Evolutionary conservation across 2,888 invertebrate genomes (phyloP).

Genomic region (Trichopoda pennipes): DNA sequence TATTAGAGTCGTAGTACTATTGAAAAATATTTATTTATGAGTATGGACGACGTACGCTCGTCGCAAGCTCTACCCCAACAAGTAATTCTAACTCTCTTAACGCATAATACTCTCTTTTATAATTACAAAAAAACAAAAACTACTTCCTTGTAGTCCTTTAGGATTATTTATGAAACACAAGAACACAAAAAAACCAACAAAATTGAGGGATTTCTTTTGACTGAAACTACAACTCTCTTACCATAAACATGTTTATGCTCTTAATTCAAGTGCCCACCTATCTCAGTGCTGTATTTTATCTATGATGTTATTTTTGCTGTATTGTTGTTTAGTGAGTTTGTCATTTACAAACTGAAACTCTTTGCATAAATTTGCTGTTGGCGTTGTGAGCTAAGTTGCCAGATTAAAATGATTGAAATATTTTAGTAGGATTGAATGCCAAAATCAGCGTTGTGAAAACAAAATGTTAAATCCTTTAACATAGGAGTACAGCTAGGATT

Average conservation of each 20-base stretch:
- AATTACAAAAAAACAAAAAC: not conserved
- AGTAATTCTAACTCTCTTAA: slow-evolving; percentile 6
- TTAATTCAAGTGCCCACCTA: slow-evolving; percentile 48
- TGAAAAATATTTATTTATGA: slow-evolving; percentile 31
- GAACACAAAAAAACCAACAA: not conserved
- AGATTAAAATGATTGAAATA: too few relatives aligned
- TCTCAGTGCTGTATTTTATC: slow-evolving; percentile 3
- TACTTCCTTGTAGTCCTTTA: slow-evolving; percentile 57
- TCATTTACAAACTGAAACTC: slow-evolving; percentile 25
- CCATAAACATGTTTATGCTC: slow-evolving; percentile 42
- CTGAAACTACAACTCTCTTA: slow-evolving; percentile 42
- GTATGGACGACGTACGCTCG: not conserved
- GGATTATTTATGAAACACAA: not conserved
- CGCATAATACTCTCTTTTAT: slow-evolving; percentile 14
- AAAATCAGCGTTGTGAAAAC: too few relatives aligned
- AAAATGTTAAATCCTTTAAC: too few relatives aligned
- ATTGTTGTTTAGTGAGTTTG: slow-evolving; percentile 21
- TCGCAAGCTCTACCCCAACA: not conserved
- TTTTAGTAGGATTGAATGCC: too few relatives aligned
- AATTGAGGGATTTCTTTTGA: not conserved
- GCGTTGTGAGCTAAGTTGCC: not conserved
- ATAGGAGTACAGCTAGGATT: too few relatives aligned
- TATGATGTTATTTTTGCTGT: slow-evolving; percentile 23
- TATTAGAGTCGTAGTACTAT: slow-evolving; percentile 51
- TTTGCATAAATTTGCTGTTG: slow-evolving; percentile 46